Percentiles rank a stretch among this genome's conserved stretches.
phyloP scores from a whole-genome alignment of 92 coral and sea anemone genomes.

The Epizoanthus illoricatus region DNA sequence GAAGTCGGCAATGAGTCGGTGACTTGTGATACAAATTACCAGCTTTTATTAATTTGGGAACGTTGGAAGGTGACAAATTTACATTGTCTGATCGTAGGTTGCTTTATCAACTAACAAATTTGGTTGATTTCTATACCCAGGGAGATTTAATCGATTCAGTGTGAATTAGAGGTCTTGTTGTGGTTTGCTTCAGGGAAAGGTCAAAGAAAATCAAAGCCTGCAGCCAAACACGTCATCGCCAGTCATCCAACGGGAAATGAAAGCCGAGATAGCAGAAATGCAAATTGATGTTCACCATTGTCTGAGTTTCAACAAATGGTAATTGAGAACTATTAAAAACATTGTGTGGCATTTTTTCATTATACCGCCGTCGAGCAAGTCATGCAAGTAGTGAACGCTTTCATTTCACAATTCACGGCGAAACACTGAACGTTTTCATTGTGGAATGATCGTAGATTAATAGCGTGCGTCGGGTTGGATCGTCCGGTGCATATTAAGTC shows the following conservation, averaged over 20 bases:
- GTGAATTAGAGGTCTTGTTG: neutral
- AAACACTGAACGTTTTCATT: neutral
- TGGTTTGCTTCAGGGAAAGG: neutral
- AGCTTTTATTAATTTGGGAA: neutral
- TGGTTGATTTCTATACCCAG: conserved; percentile 4
- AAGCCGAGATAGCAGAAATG: conserved; percentile 38
- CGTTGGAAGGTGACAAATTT: neutral
- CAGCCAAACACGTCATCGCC: conserved; percentile 31
- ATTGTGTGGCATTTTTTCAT: conserved; percentile 37
- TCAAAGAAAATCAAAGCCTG: conserved; percentile 16
- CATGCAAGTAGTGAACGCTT: conserved; percentile 16
- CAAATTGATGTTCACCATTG: conserved; percentile 31
- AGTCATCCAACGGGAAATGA: conserved; percentile 40
- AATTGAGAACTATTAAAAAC: conserved; percentile 43
- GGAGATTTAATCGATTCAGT: conserved; percentile 26
- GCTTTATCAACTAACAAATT: neutral
- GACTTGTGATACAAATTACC: neutral
- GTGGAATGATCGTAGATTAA: too few relatives aligned
- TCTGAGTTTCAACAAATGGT: conserved; percentile 41
- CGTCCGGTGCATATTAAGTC: too few relatives aligned
- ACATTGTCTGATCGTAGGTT: neutral
- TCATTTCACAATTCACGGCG: neutral
- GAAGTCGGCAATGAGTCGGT: too few relatives aligned
- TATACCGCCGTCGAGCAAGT: conserved; percentile 10
- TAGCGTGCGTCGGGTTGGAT: too few relatives aligned